These are phyloP conservation scores for Semibalanus balanoides DNA, from an alignment of 1,140 invertebrate genomes.

Conservation along the genomic window DNA sequence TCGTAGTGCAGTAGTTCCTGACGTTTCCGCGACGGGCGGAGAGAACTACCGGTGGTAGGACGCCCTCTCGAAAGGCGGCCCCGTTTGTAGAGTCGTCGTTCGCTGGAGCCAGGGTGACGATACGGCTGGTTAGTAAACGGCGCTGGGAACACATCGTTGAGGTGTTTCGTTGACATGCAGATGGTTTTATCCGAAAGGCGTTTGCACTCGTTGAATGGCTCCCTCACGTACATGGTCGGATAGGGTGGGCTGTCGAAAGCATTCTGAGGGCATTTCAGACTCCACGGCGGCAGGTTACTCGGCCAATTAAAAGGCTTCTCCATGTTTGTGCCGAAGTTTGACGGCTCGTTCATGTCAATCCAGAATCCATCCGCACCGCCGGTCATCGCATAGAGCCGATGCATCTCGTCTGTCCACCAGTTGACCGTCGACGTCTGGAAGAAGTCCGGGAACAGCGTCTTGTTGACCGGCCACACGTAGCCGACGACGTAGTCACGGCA, in stretches of 20 bases:
- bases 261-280: slow-evolving; percentile 24
- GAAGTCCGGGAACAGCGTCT: slow-evolving; percentile 19
- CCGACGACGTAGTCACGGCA: slow-evolving; percentile 15
- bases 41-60: no score
- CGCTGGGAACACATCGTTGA: neutral
- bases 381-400: slow-evolving; percentile 11
- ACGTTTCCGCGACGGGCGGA: no score
- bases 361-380: slow-evolving; percentile 17
- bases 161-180: slow-evolving; percentile 13
- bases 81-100: no score
- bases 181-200: slow-evolving; percentile 12
- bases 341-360: slow-evolving; percentile 27
- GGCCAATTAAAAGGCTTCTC: slow-evolving; percentile 29
- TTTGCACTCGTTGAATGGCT: slow-evolving; percentile 10
- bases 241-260: slow-evolving; percentile 27
- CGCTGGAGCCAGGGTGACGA: neutral
- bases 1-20: slow-evolving; percentile 45
- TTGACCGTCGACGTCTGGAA: slow-evolving; percentile 11
- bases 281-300: slow-evolving; percentile 22
- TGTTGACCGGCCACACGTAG: slow-evolving; percentile 16
- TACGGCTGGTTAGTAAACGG: no score
- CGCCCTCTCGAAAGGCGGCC: no score
- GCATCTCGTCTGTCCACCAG: slow-evolving; percentile 17
- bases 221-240: slow-evolving; percentile 14
- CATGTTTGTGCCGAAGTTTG: slow-evolving; percentile 31